Base-by-base conservation (phyloP, 2,888 invertebrate species). In the Temnothorax rugatulus region DNA sequence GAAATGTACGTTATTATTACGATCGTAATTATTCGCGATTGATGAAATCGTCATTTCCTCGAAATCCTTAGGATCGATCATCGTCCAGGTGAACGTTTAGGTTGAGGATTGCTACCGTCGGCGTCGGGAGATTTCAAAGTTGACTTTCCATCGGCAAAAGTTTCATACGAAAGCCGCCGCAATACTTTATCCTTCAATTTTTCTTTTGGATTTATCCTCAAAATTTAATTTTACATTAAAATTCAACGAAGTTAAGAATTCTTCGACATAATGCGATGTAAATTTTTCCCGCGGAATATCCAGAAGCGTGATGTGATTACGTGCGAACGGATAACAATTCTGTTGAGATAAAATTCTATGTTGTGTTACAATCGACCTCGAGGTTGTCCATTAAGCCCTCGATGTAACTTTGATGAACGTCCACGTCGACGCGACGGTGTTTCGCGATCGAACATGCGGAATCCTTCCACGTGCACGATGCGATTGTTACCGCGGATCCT, bases 1-100 rank as follows among this genome's bases (percentile, higher is more conserved):
- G 63, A 74, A 68, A 74, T 66, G 74, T 54, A 59, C 69, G 76
- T 76, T 68, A 82, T 76, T 68, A 82, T 87, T 79, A 69, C 44
- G 61, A 81, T 64, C 54, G 34, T 52, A 52, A 44, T 83, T 84
- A 82, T n/a, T 25, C 18, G 11, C 50, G 66, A 66, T 66, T 61
- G 57, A 74, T 71, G 71, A 29, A 29, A 44, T 52, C 54, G 41
- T 41, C 29, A 29, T 69, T 54, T 77, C 41, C 29, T 21, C n/a
- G 66, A 66, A 68, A 54, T 21, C 9, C 52, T 54, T 61, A 47
- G 29, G 54, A 0, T 66, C 34, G 44, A 34, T 47, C 29, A 69
- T 77, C 44, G 57, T 68, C 15, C 15, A 9, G n/a, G n/a, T 61
- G 15, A 63, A 57, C 41, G 25, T 13, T 59, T 15, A 61, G 29